A percentile compares a stretch with the other conserved stretches of the same genome.
Conservation (phyloP, 2,113 vertebrate genomes). For the Ceuthmochares aereus region DNA sequence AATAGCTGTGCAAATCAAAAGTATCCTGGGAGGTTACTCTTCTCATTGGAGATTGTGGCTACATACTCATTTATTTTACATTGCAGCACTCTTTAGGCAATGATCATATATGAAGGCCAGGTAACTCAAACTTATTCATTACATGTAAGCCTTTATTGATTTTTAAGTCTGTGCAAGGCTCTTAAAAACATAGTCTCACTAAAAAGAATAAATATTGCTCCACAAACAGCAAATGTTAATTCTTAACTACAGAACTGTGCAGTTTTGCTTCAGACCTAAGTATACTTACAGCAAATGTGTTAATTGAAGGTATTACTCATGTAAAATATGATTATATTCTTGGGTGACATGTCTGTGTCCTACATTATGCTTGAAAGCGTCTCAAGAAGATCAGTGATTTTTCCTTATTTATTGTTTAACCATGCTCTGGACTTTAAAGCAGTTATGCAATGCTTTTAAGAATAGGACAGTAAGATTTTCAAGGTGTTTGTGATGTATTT, state of each 20-base stretch:
- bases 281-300: neutral
- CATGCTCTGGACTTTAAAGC: neutral
- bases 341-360: neutral
- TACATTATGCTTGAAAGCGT: neutral
- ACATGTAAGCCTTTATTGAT: neutral
- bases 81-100: neutral
- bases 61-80: neutral
- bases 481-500: neutral
- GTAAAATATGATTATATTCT: neutral
- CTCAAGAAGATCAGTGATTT: neutral
- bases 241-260: neutral
- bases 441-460: neutral
- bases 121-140: neutral
- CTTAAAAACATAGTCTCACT: neutral
- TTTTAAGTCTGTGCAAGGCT: neutral
- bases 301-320: neutral
- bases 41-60: rapidly evolving
- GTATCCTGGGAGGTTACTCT: neutral
- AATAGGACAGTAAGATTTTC: neutral
- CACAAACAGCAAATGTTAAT: neutral
- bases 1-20: neutral
- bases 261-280: neutral
- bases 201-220: neutral
- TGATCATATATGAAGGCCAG: neutral
- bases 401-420: neutral